Evolutionary conservation across 2,888 invertebrate genomes (phyloP).

Genomic region (Drosophila conformis): DNA sequence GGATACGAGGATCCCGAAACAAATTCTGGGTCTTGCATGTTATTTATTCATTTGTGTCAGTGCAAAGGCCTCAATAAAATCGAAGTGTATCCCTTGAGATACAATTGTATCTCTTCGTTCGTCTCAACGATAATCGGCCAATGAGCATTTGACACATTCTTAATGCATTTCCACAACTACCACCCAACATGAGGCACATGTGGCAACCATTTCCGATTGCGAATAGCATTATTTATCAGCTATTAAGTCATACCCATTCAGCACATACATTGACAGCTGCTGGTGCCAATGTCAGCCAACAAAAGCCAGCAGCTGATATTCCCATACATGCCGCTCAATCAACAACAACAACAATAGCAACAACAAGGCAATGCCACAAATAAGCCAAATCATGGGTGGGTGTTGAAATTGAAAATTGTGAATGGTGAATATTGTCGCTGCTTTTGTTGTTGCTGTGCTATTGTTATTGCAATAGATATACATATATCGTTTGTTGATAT

Average conservation of each 20-base stretch:
- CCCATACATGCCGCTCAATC: constrained; percentile 43
- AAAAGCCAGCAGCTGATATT: constrained; percentile 53
- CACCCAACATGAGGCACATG: constrained; percentile 34
- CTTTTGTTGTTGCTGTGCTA: constrained; percentile 29
- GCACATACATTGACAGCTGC: constrained; percentile 62
- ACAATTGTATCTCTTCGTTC: constrained; percentile 47
- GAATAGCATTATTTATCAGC: constrained; percentile 70
- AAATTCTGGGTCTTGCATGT: constrained; percentile 8
- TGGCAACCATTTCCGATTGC: constrained; percentile 38
- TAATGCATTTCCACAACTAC: constrained; percentile 52
- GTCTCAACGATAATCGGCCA: constrained; percentile 37
- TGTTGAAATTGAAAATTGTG: constrained; percentile 76
- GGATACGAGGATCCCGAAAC: constrained; percentile 3
- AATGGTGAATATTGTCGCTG: constrained; percentile 45
- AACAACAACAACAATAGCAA: constrained; percentile 1
- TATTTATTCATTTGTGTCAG: constrained; percentile 15
- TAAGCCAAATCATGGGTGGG: constrained; percentile 79
- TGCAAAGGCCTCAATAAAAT: constrained; percentile 32
- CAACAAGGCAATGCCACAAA: constrained; percentile 47
- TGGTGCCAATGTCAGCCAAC: constrained; percentile 73
- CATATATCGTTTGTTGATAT: constrained; percentile 45
- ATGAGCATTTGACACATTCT: constrained; percentile 59
- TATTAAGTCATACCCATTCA: constrained; percentile 73
- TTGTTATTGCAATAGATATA: constrained; percentile 30
- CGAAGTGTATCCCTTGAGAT: constrained; percentile 51